A percentile compares a stretch with the other conserved stretches of the same genome.
Conservation (phyloP, 2,797 vertebrate species). For the Dermochelys coriacea region DNA sequence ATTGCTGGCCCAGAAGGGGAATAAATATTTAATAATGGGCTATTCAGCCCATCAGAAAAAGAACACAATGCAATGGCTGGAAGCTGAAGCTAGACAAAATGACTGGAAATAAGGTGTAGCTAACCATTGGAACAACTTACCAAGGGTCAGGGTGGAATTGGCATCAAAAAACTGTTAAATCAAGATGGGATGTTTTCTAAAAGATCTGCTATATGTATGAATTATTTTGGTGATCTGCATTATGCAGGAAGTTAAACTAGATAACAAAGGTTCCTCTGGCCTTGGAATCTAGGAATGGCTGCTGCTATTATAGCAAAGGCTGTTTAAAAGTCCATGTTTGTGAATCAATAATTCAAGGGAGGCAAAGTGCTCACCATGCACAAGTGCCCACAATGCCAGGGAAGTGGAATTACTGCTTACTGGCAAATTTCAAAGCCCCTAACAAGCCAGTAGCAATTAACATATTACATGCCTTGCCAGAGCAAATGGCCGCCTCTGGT, state of each 20-base stretch:
- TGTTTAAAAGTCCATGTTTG: background rate
- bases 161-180: background rate
- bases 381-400: background rate
- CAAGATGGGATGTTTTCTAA: background rate
- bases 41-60: background rate
- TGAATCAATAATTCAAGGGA: background rate
- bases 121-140: background rate
- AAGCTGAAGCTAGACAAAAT: background rate
- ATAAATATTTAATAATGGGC: background rate
- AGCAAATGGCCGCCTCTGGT: background rate
- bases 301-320: background rate
- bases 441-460: background rate
- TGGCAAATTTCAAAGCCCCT: background rate
- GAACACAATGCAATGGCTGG: background rate
- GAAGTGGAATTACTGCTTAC: background rate
- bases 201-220: too few relatives aligned
- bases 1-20: background rate
- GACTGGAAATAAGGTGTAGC: background rate
- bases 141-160: background rate
- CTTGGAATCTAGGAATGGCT: background rate
- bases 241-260: background rate
- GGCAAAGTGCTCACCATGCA: background rate
- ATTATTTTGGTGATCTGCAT: too few relatives aligned
- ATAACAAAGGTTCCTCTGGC: too few relatives aligned
- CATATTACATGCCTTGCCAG: background rate